Evolutionary conservation across 2,888 invertebrate species (phyloP).

Genomic region (Idaea aversata): DNA sequence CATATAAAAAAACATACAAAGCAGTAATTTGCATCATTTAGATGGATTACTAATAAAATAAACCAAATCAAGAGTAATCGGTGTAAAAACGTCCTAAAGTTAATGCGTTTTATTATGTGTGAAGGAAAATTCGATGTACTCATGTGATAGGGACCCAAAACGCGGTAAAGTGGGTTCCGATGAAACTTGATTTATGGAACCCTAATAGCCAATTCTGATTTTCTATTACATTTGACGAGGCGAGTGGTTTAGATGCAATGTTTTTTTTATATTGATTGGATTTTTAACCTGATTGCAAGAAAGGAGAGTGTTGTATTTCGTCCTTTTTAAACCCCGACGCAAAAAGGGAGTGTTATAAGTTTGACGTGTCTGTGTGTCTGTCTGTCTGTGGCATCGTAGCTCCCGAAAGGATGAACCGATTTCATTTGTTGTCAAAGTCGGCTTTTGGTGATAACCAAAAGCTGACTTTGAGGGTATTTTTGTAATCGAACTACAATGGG

Average conservation of each 20-base stretch:
- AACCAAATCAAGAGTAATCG: slow-evolving; percentile 23
- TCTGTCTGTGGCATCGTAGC: too few relatives aligned
- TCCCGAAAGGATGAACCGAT: too few relatives aligned
- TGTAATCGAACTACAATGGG: too few relatives aligned
- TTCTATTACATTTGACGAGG: slow-evolving; percentile 43
- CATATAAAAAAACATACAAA: too few relatives aligned
- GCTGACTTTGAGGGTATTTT: too few relatives aligned
- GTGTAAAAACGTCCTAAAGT: slow-evolving; percentile 42
- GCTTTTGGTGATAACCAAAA: too few relatives aligned
- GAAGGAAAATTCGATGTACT: slow-evolving; percentile 69
- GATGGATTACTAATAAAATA: background rate
- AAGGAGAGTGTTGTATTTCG: background rate
- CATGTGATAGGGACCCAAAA: slow-evolving; percentile 51
- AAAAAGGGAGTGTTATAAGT: too few relatives aligned
- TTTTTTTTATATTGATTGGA: slow-evolving; percentile 11
- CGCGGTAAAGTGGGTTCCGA: slow-evolving; percentile 47
- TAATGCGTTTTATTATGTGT: slow-evolving; percentile 73
- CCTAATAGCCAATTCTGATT: slow-evolving; percentile 55
- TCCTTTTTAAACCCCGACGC: too few relatives aligned
- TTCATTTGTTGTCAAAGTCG: too few relatives aligned
- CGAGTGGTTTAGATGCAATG: slow-evolving; percentile 15
- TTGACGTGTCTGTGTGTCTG: too few relatives aligned
- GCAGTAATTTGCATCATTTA: background rate
- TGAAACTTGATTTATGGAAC: slow-evolving; percentile 52
- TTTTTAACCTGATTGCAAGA: background rate